Evolutionary conservation across 2,888 invertebrate species (phyloP).

Genomic region (Eupithecia pulchellata): DNA sequence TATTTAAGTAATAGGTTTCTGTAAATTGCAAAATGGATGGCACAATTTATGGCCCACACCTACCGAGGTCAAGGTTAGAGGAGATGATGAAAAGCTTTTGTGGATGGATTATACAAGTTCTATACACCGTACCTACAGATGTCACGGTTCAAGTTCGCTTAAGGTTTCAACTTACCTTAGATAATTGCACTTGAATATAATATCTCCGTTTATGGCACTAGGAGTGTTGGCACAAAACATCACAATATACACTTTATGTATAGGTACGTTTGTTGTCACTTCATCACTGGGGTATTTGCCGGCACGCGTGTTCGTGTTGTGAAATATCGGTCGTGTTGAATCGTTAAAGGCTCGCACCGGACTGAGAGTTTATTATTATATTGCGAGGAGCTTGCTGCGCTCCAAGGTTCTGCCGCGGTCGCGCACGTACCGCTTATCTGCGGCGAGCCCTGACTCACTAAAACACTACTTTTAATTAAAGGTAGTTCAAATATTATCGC

Average conservation of each 20-base stretch:
- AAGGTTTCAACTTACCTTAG: conserved; percentile 63
- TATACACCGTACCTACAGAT: background rate
- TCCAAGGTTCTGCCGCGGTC: conserved; percentile 76
- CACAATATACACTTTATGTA: conserved; percentile 76
- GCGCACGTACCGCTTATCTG: conserved; percentile 79
- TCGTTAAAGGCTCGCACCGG: conserved; percentile 78
- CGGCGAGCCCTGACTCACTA: conserved; percentile 38
- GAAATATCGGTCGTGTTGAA: conserved; percentile 73
- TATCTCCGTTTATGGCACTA: conserved; percentile 74
- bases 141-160: background rate
- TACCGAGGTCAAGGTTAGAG: conserved; percentile 3
- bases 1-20: background rate
- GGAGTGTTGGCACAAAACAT: conserved; percentile 77
- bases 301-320: conserved; percentile 54
- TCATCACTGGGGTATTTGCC: conserved; percentile 53
- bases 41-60: background rate
- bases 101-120: background rate
- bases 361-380: conserved; percentile 82
- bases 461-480: background rate
- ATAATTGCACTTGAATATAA: conserved; percentile 59
- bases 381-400: conserved; percentile 75
- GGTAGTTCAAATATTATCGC: background rate
- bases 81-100: conserved; percentile 13
- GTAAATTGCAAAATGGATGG: background rate
- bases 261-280: conserved; percentile 66